Percentiles rank a stretch among this genome's conserved stretches.
Conservation (phyloP, 2,888 invertebrate species). For the Epirrhoe alternata region DNA sequence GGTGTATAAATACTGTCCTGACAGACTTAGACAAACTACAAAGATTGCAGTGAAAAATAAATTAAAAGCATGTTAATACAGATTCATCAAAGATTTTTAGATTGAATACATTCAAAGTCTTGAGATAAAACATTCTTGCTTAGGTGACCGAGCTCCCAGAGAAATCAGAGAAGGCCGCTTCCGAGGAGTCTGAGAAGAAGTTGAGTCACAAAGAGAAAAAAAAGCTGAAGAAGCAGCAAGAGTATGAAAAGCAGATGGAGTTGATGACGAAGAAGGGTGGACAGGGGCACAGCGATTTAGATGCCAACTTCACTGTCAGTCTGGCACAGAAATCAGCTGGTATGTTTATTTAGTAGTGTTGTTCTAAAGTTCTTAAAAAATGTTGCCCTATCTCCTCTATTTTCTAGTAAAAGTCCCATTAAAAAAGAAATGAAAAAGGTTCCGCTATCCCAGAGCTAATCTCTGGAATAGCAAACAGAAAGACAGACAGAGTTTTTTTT, state of each 20-base stretch:
- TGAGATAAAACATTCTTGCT: slow-evolving; percentile 6
- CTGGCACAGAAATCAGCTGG: slow-evolving; percentile 90
- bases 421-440: too few relatives aligned
- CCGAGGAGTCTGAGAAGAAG: slow-evolving; percentile 87
- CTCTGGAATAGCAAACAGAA: too few relatives aligned
- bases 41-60: too few relatives aligned
- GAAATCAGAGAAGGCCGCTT: slow-evolving; percentile 47
- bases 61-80: too few relatives aligned
- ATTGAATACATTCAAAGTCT: neutral
- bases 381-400: too few relatives aligned
- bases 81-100: neutral
- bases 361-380: too few relatives aligned
- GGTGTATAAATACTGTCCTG: too few relatives aligned
- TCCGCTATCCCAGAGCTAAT: too few relatives aligned
- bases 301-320: slow-evolving; percentile 98
- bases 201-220: slow-evolving; percentile 96
- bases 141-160: slow-evolving; percentile 56
- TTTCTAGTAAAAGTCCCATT: too few relatives aligned
- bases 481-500: too few relatives aligned
- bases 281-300: slow-evolving; percentile 94
- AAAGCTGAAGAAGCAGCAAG: slow-evolving; percentile 94
- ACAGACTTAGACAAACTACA: too few relatives aligned
- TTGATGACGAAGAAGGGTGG: slow-evolving; percentile 94
- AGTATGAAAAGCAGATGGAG: slow-evolving; percentile 95
- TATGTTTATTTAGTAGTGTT: slow-evolving; percentile 42